Evolutionary conservation across 2,797 vertebrate species (phyloP), one percentile per base, ranked within the genome.

Genomic region (Myotis planiceps): DNA sequence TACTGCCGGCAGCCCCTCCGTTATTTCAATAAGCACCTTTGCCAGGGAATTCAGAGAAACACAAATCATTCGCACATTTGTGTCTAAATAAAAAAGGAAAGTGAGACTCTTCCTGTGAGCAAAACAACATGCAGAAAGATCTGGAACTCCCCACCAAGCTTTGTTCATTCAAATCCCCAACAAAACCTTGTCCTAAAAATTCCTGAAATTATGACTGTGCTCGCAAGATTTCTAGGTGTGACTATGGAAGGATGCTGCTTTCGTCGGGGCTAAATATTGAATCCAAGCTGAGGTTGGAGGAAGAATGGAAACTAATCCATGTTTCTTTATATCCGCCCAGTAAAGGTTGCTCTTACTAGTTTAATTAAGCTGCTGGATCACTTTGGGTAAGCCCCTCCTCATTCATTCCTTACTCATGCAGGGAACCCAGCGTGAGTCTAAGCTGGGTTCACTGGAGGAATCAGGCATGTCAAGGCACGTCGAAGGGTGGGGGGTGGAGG

Each of bases 351-450:
- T 74, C 69, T 58, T 55, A 42, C 80, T 83, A 13, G 32, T 79
- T 90, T 94, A 85, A 90, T 88, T 86, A 91, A 96, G 23, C n/a
- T 80, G 6, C 55, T 16, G 82, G 71, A 91, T 97, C 94, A 91
- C 83, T 81, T 49, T 65, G 75, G 68, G 8, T 90, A 87, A 95
- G 27, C 32, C 51, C 16, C 10, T 63, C 47, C 47, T 51, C 60
- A 27, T 66, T 75, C 65, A 79, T 82, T 82, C 55, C 34, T 82
- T 34, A 19, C 37, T 21, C 45, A 32, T 6, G 9, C 39, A 42
- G 81, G 55, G 25, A 75, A 29, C 74, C 10, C 90, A 82, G 68
- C 55, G 2, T 1, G 16, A 74, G 49, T 10, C 74, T 79, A 66
- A 95, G 58, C 51, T 45, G 65, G n/a, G n/a, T 71, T 75, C 65